Conservation (phyloP, 2,113 vertebrate species). For the Python bivittatus region DNA sequence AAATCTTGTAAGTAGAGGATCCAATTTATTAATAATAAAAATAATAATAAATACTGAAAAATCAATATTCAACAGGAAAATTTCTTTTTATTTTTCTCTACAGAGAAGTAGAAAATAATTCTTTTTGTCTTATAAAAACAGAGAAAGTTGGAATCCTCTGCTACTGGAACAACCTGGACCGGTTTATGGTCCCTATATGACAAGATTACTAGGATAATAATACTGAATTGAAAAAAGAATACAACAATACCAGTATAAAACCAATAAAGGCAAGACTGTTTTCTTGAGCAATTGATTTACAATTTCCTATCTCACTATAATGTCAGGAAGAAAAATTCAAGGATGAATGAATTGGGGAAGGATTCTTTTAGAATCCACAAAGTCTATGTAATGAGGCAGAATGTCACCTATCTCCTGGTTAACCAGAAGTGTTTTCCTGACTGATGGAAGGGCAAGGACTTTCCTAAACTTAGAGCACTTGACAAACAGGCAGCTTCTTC, state of each 20-base stretch:
- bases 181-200: background rate
- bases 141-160: background rate
- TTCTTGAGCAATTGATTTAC: background rate
- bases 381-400: background rate
- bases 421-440: too few species aligned
- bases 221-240: constrained; percentile 2
- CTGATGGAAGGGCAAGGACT: background rate
- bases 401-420: background rate
- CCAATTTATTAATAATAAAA: background rate
- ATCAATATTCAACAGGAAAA: background rate
- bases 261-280: background rate
- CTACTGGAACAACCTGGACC: background rate
- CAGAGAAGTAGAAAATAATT: background rate
- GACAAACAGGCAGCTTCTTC: background rate
- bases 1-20: background rate
- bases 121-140: background rate
- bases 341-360: background rate
- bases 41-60: too few species aligned
- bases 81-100: background rate
- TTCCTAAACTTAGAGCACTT: background rate
- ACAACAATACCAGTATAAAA: background rate
- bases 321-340: background rate
- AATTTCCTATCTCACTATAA: background rate
- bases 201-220: background rate
- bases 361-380: too few species aligned